These are phyloP conservation scores for Vanessa tameamea DNA, from an alignment of 1,140 invertebrate species.

Conservation along the genomic window DNA sequence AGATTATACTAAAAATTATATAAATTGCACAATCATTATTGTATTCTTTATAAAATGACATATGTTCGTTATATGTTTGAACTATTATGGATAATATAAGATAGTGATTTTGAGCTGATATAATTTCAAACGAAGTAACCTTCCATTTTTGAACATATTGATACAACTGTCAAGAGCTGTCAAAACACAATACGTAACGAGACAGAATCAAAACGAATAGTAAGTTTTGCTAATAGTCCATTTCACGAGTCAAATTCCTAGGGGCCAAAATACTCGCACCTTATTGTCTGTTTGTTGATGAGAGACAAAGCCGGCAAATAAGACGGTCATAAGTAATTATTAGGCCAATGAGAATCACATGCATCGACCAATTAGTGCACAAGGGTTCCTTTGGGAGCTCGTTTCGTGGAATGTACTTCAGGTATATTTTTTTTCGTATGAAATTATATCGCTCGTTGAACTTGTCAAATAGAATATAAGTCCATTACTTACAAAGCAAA, in stretches of 20 bases:
- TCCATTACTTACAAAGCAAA: conserved; percentile 21
- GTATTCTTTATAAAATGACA: conserved; percentile 32
- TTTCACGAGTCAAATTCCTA: too few relatives aligned
- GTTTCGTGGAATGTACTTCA: neutral
- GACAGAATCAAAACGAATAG: neutral
- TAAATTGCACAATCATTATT: conserved; percentile 39
- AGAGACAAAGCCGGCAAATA: neutral
- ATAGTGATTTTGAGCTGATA: conserved; percentile 12
- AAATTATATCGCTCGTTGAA: conserved; percentile 1
- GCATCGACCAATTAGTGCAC: too few relatives aligned
- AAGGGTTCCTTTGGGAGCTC: too few relatives aligned
- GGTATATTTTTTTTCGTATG: neutral
- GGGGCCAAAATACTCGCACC: too few relatives aligned
- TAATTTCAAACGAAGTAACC: neutral
- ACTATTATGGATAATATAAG: conserved; percentile 17
- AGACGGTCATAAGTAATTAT: too few relatives aligned
- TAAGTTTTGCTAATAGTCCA: neutral
- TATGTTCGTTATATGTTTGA: conserved; percentile 29
- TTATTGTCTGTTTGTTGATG: neutral
- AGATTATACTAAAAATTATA: conserved; percentile 36
- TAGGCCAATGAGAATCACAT: too few relatives aligned
- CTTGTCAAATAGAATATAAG: conserved; percentile 7
- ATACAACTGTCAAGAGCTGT: too few relatives aligned
- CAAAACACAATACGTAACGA: neutral
- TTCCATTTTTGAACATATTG: neutral